phyloP scores from a whole-genome alignment of 2,888 invertebrate genomes.

The Teleogryllus oceanicus region DNA sequence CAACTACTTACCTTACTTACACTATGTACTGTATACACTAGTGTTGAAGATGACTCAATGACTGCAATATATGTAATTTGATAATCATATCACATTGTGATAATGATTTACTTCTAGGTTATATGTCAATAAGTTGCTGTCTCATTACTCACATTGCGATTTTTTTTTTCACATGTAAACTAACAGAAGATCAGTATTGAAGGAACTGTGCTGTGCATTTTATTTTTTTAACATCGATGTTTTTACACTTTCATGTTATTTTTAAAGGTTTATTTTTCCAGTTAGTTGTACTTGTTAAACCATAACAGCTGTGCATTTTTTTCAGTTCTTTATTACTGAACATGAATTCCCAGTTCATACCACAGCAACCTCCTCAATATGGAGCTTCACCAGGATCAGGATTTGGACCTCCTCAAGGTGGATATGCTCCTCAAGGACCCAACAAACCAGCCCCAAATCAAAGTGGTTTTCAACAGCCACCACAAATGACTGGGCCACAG shows the following conservation, averaged over 20 bases:
- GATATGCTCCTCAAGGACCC: constrained; percentile 19
- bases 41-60: too few species aligned
- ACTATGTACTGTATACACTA: too few species aligned
- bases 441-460: not conserved
- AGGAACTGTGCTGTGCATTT: too few species aligned
- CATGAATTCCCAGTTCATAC: constrained; percentile 56
- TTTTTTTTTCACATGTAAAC: not conserved
- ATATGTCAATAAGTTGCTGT: not conserved
- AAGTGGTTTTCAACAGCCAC: too few species aligned
- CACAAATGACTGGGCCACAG: too few species aligned
- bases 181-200: too few species aligned
- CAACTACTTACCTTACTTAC: too few species aligned
- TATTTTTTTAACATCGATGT: too few species aligned
- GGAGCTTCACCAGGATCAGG: constrained; percentile 40
- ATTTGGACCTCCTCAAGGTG: constrained; percentile 38
- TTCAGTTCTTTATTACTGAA: constrained; percentile 40
- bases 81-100: not conserved
- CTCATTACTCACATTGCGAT: constrained; percentile 11
- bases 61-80: too few species aligned
- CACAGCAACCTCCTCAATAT: constrained; percentile 42
- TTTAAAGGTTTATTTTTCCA: not conserved
- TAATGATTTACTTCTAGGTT: not conserved
- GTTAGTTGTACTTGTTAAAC: too few species aligned
- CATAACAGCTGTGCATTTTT: constrained; percentile 32
- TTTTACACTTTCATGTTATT: too few species aligned